A percentile compares a stretch with the other conserved stretches of the same genome.
Conservation (phyloP, 2,113 vertebrate genomes). For the Anhinga anhinga region DNA sequence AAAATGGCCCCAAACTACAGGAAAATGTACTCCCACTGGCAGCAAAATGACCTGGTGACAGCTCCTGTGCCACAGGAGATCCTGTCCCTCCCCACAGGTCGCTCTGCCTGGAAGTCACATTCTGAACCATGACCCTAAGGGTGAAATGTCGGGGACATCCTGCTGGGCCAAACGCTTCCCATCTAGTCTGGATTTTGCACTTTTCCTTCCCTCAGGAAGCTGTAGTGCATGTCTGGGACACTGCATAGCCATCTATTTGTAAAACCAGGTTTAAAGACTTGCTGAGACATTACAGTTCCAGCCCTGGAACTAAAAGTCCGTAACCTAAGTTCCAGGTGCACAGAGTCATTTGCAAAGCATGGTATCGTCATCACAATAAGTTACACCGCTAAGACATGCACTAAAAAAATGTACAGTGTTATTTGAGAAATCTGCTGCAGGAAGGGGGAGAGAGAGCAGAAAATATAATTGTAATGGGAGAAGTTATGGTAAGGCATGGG, state of each 20-base stretch:
- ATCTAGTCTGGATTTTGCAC: conserved; percentile 60
- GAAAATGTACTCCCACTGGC: conserved; percentile 61
- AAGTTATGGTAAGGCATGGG: not conserved
- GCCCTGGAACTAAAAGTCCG: conserved; percentile 48
- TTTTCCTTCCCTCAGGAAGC: conserved; percentile 67
- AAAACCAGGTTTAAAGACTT: conserved; percentile 57
- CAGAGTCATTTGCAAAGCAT: conserved; percentile 23
- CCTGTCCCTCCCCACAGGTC: conserved; percentile 51
- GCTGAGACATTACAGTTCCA: conserved; percentile 52
- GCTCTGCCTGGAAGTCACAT: conserved; percentile 57
- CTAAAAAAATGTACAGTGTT: conserved; percentile 8
- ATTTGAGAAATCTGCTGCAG: conserved; percentile 32
- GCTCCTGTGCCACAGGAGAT: conserved; percentile 58
- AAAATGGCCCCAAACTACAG: conserved; percentile 32
- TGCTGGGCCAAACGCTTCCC: conserved; percentile 61
- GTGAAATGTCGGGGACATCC: conserved; percentile 51
- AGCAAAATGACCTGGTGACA: conserved; percentile 75
- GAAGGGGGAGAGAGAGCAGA: not conserved
- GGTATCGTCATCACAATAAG: conserved; percentile 45
- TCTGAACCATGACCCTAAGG: conserved; percentile 58
- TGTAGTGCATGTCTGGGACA: conserved; percentile 3
- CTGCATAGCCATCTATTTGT: not conserved
- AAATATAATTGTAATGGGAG: conserved; percentile 27
- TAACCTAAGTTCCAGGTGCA: conserved; percentile 56
- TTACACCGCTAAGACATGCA: conserved; percentile 15